These are phyloP conservation scores for Carabus problematicus DNA, from an alignment of 2,888 invertebrate species.

Conservation along the genomic window DNA sequence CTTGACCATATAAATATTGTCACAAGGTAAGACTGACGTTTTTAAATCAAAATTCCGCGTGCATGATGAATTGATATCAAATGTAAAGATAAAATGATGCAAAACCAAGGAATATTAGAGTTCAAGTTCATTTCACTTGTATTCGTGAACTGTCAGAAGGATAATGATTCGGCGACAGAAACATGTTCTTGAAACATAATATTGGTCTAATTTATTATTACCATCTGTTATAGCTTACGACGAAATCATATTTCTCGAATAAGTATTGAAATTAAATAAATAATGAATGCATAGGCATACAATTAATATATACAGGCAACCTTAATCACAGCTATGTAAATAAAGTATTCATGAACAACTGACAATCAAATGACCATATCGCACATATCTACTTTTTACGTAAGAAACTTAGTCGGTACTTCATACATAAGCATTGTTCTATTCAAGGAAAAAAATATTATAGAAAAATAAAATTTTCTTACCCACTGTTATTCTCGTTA, in stretches of 20 bases:
- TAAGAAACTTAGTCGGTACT: neutral
- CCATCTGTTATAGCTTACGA: too few species aligned
- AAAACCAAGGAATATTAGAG: slow-evolving; percentile 20
- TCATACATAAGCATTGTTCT: neutral
- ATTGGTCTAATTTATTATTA: too few species aligned
- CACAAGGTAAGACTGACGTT: slow-evolving; percentile 3
- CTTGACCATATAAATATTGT: neutral
- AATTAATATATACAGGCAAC: neutral
- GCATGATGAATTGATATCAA: slow-evolving; percentile 4
- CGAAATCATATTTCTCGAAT: neutral
- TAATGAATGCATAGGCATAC: neutral
- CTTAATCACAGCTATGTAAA: too few species aligned
- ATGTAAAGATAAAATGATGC: slow-evolving; percentile 4
- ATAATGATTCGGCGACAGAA: neutral
- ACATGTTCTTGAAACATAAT: neutral
- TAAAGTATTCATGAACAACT: neutral
- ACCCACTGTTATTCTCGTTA: slow-evolving; percentile 29
- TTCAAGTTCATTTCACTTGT: slow-evolving; percentile 17
- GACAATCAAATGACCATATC: neutral
- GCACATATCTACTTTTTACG: slow-evolving; percentile 1
- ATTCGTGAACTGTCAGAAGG: too few species aligned
- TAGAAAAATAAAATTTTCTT: slow-evolving; percentile 10
- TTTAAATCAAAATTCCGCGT: slow-evolving; percentile 1
- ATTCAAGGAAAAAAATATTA: slow-evolving; percentile 1
- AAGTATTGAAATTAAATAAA: neutral